These are phyloP conservation scores for Leptinotarsa lineolata DNA, from an alignment of 1,140 invertebrate genomes.

Conservation along the genomic window DNA sequence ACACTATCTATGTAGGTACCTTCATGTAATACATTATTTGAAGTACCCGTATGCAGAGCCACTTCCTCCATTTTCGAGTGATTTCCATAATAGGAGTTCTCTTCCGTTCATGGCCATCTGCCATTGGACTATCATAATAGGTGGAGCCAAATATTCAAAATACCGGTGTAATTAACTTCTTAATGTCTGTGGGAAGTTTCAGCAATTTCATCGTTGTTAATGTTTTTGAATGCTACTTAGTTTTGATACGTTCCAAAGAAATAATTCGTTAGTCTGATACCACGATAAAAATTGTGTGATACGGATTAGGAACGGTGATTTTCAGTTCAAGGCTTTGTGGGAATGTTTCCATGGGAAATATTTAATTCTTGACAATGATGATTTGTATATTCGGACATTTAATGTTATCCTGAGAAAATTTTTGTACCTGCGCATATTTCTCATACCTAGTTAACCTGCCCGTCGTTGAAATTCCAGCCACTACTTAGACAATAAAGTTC, in stretches of 20 bases:
- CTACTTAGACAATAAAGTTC: no score
- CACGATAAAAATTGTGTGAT: neutral
- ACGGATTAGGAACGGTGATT: neutral
- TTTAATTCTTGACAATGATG: neutral
- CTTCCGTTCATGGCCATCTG: slow-evolving; percentile 9
- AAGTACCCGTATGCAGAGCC: neutral
- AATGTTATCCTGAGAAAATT: no score
- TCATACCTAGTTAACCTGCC: no score
- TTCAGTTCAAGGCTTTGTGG: neutral
- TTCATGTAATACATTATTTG: neutral
- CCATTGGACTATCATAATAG: neutral
- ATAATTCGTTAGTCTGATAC: neutral
- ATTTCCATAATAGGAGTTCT: slow-evolving; percentile 11
- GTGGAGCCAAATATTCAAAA: slow-evolving; percentile 22
- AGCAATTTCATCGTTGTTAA: neutral
- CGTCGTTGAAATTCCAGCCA: no score
- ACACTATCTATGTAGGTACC: neutral
- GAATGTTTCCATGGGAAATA: neutral
- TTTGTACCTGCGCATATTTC: no score
- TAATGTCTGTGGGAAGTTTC: slow-evolving; percentile 2
- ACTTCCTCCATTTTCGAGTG: slow-evolving; percentile 10
- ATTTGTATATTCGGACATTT: neutral
- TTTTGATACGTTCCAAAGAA: neutral
- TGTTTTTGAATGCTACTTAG: neutral
- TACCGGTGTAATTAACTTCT: slow-evolving; percentile 1